phyloP scores from a whole-genome alignment of 2,888 invertebrate species.

The Opisthograptis luteolata region DNA sequence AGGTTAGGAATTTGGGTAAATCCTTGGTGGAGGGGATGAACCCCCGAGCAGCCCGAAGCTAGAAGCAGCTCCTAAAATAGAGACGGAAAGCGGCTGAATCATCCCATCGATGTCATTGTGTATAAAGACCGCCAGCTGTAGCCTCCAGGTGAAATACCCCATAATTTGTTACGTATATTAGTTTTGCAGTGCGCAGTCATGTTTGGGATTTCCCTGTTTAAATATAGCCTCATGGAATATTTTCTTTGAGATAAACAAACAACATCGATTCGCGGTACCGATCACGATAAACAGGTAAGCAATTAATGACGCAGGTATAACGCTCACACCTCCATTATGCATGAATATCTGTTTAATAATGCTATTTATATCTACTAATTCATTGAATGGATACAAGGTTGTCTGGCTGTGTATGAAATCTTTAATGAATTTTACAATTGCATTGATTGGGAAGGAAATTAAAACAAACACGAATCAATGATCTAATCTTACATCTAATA shows the following conservation, averaged over 20 bases:
- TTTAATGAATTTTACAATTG: slow-evolving; percentile 9
- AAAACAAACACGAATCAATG: slow-evolving; percentile 6
- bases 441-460: slow-evolving; percentile 5
- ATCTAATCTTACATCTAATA: not conserved
- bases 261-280: slow-evolving; percentile 5
- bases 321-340: slow-evolving; percentile 8
- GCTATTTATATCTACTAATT: not conserved
- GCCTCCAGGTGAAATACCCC: no score
- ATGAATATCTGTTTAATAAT: not conserved
- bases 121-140: no score
- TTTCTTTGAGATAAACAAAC: slow-evolving; percentile 11
- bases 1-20: no score
- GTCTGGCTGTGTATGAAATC: slow-evolving; percentile 6
- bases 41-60: no score
- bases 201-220: slow-evolving; percentile 10
- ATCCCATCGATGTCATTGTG: no score
- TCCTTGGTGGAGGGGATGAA: no score
- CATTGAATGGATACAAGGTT: slow-evolving; percentile 20
- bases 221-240: slow-evolving; percentile 10
- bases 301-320: slow-evolving; percentile 11
- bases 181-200: not conserved
- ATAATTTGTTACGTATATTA: not conserved
- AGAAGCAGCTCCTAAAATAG: no score
- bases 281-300: slow-evolving; percentile 16
- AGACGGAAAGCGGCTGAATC: no score